Base-by-base conservation (phyloP, 2,797 vertebrate genomes). In the Tapirus indicus region DNA sequence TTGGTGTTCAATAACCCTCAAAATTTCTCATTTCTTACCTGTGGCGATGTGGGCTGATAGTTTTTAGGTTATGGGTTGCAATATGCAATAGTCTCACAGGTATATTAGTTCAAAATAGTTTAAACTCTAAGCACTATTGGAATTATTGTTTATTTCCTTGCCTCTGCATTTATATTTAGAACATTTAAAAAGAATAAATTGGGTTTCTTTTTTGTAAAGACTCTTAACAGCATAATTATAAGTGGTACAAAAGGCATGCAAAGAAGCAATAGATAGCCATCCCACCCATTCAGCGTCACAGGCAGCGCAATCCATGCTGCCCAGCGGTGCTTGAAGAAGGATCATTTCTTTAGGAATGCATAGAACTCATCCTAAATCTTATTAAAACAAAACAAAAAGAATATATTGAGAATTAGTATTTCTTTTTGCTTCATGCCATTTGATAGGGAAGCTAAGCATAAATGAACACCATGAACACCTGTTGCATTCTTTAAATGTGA, bases 11-110 rank as follows among this genome's bases (percentile, higher is more conserved):
- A 90, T 99, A 98, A 98, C 98, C 98, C 98, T 99, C 98, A 98
- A 97, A 98, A 98, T 98, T 99, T 99, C 98, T 98, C 98, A 98
- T 98, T 98, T 98, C 98, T 98, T 98, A 96, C 98, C 98, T 98
- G 98, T 98, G 98, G 98, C 98, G 98, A 98, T 77, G 83, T 95
- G 23, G 93, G 97, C 97, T 98, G 85, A 95, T 95, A 84, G 97
- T 97, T 96, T 97, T 98, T 97, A 98, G 97, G 95, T 97, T 60
- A 16, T 91, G 80, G 49, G n/a, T 95, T 97, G 86, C 88, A 91
- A 29, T 96, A 91, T 97, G 96, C 93, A 97, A 96, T 98, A 96
- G 89, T 95, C 79, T 80, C 66, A 74, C 84, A 96, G 92, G 92
- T 96, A 95, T 16, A 25, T 97, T 93, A 97, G 95, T 97, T 98